Conservation (phyloP, 1,140 invertebrate species). For the Acyrthosiphon pisum region DNA sequence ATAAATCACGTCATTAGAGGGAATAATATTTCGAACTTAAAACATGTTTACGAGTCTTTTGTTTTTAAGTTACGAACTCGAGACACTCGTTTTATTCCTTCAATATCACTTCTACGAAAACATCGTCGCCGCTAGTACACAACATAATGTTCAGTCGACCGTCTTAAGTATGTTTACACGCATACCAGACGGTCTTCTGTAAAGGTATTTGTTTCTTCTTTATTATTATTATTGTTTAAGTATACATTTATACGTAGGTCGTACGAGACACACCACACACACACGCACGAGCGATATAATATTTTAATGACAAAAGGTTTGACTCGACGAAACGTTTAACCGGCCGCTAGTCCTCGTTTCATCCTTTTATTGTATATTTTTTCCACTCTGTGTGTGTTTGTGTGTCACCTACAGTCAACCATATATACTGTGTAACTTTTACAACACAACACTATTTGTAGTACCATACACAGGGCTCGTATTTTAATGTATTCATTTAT, state of each 20-base stretch:
- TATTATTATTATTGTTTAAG: not conserved
- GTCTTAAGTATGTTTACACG: not conserved
- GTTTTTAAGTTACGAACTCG: not conserved
- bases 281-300: not conserved
- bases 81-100: not conserved
- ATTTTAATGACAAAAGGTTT: constrained; percentile 4
- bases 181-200: not conserved
- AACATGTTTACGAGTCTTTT: constrained; percentile 2
- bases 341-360: not conserved
- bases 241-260: not conserved
- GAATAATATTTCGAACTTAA: not conserved
- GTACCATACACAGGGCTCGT: not conserved
- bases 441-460: not conserved
- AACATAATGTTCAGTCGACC: not conserved
- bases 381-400: not conserved
- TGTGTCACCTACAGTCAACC: no score
- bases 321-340: not conserved
- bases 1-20: not conserved
- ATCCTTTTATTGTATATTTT: not conserved
- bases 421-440: no score
- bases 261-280: not conserved
- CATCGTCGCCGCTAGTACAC: not conserved
- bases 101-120: not conserved
- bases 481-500: not conserved
- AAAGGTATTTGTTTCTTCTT: not conserved